Evolutionary conservation across 2,113 vertebrate species (phyloP), one percentile per base, ranked within the genome.

Genomic region (Dendrocopos noguchii): DNA sequence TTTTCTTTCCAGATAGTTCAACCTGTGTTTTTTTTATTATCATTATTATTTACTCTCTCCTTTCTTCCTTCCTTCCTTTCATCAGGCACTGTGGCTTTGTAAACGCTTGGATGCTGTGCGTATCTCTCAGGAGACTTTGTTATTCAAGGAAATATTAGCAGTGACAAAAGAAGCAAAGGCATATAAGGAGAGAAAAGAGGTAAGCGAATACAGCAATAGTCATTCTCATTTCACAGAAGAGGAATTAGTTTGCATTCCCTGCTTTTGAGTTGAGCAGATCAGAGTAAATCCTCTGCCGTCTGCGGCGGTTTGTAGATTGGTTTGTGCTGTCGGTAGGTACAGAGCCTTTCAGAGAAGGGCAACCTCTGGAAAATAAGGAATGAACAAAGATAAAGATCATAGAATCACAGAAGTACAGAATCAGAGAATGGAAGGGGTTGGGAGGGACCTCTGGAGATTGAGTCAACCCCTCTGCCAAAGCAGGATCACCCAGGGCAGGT

Each of bases 71-170:
- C 47, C 47, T 24, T 24, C 50, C 55, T 83, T 39, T 66, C 90
- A 57, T n/a, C 92, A 98, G 98, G 98, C 98, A 11, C 97, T 97
- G 97, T 97, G 98, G 97, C 97, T 98, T 46, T 96, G 97, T 95
- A 98, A 98, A 93, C 97, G 96, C 63, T 96, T 98, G 61, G 96
- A 94, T 88, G 94, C 94, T 65, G 79, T 81, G 8, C 94, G 68
- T 44, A 68, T 98, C 76, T 97, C 96, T 66, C 64, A 11, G 83
- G 96, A 97, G 83, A 97, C 80, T 95, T 75, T 98, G 89, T 28
- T 97, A 52, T 56, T 55, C 74, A 91, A 50, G 56, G 89, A 96
- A 24, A 70, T 18, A 77, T 97, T 97, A 29, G 7, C 4, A 0
- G 36, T 92, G 93, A 89, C 94, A 25, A 13, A 36, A 1, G 88